Evolutionary conservation across 92 coral and sea anemone genomes (phyloP), one percentile per base, ranked within the genome.

Genomic region (Zoanthus sociatus): DNA sequence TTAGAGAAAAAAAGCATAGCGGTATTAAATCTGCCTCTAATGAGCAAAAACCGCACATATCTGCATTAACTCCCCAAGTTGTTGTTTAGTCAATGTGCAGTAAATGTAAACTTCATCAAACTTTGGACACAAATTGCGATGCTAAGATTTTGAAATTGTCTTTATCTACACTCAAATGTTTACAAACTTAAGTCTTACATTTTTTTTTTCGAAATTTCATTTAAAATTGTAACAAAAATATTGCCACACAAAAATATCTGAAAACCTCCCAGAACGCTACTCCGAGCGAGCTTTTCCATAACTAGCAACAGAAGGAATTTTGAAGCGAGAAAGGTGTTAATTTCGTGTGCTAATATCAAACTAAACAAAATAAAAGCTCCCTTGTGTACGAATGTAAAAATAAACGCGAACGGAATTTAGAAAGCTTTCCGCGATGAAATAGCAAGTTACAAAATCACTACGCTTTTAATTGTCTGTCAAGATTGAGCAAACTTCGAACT

Each of bases 301-400:
- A 79, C 76, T 67, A 86, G 93, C 69, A 87, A 90, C 78, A 87
- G 91, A 87, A 90, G 87, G 84, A 54, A 53, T 87, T 91, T 84
- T 31, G 77, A 71, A 12, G 78, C 84, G 53, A 64, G 18, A 86
- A 76, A 88, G 89, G 94, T 88, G 94, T 91, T 91, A 91, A 88
- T 91, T 74, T 84, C 84, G 66, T 91, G 84, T 91, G 94, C 87
- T 88, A 88, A 91, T 91, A 84, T 87, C 73, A 56, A 47, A 46
- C 84, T 56, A 64, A 71, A 69, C 91, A 91, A 91, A 91, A 88
- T 71, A 91, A 33, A 54, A 88, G 78, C 87, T 91, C 83, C 89
- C 69, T 63, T 75, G 88, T 48, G 91, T 51, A 69, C 42, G 88
- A 56, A 53, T 78, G 82, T 42, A 78, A 87, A 90, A 90, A 79